phyloP scores from a whole-genome alignment of 2,113 vertebrate species.

The Paedocypris sp. region DNA sequence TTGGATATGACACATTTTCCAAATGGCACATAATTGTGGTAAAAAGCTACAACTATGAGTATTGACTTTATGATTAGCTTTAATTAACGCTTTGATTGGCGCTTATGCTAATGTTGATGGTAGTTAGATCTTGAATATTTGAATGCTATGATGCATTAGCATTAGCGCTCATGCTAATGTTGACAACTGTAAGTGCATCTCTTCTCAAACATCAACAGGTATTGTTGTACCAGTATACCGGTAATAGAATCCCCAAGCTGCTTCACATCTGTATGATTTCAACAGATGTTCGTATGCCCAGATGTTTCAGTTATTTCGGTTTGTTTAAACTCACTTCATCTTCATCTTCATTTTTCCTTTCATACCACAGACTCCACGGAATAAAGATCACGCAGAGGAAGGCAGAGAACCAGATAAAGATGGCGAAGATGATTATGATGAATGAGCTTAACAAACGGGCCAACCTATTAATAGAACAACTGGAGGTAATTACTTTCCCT shows the following conservation, averaged over 20 bases:
- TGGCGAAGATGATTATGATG: constrained; percentile 95
- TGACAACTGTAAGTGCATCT: background rate
- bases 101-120: too few relatives aligned
- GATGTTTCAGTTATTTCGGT: background rate
- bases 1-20: too few relatives aligned
- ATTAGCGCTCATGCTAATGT: too few relatives aligned
- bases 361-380: constrained; percentile 72
- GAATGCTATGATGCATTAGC: too few relatives aligned
- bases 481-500: constrained; percentile 74
- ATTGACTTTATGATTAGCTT: too few relatives aligned
- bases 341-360: constrained; percentile 29
- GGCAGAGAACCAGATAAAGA: constrained; percentile 97
- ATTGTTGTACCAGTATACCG: background rate
- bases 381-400: constrained; percentile 86
- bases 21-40: too few relatives aligned
- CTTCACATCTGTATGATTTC: background rate
- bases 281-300: background rate
- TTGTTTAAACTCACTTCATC: background rate
- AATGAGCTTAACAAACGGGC: constrained; percentile 93
- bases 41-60: too few relatives aligned
- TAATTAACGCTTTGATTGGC: too few relatives aligned
- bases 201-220: background rate
- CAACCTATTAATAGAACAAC: constrained; percentile 86
- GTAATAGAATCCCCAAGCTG: background rate
- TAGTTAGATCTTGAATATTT: too few relatives aligned